These are phyloP conservation scores for Acanthococcus lagerstroemiae DNA, from an alignment of 2,888 invertebrate genomes.

Conservation along the genomic window DNA sequence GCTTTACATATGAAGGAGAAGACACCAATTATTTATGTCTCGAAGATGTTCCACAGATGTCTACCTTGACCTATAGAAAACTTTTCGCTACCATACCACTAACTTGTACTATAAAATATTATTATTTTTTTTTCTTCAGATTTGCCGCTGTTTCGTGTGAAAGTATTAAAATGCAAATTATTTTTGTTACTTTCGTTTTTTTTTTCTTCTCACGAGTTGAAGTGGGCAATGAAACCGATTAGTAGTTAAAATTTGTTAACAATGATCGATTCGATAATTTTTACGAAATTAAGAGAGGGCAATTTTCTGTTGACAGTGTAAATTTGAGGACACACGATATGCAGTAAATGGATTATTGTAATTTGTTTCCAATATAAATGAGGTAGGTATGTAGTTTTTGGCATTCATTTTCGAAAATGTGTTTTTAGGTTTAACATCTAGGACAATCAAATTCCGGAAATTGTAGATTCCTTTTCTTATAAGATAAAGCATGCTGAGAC, in stretches of 20 bases:
- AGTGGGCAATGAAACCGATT: not conserved
- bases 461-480: no score
- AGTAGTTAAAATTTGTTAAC: not conserved
- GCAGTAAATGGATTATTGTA: no score
- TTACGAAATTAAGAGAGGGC: no score
- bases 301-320: no score
- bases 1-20: not conserved
- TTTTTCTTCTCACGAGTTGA: not conserved
- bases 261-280: not conserved
- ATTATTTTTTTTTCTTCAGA: not conserved
- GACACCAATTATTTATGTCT: slow-evolving; percentile 6
- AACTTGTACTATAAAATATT: slow-evolving; percentile 9
- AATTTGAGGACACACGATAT: no score
- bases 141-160: not conserved
- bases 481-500: no score
- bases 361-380: no score
- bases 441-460: no score
- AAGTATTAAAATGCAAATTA: slow-evolving; percentile 3
- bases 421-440: no score
- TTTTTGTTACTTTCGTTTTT: no score
- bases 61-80: slow-evolving; percentile 25
- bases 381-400: no score
- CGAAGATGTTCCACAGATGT: slow-evolving; percentile 16
- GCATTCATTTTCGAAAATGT: no score
- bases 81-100: not conserved